Conservation (phyloP, 2,113 vertebrate genomes). For the Seriola quinqueradiata region DNA sequence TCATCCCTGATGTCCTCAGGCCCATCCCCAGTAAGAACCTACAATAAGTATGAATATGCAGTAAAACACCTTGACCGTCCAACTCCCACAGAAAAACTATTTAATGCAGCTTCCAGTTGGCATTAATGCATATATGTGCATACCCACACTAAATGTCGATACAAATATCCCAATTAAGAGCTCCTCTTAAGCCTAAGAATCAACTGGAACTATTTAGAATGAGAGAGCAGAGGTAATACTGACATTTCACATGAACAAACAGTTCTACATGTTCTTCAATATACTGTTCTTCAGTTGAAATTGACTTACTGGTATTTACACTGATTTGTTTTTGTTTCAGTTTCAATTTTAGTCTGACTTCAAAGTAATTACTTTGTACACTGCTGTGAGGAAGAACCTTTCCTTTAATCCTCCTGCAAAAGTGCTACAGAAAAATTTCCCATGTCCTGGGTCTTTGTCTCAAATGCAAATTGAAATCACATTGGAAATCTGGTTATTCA, state of each 20-base stretch:
- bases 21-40: slow-evolving; percentile 93
- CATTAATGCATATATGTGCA: background rate
- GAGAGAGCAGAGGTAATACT: background rate
- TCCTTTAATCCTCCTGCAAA: background rate
- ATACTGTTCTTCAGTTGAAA: background rate
- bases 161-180: background rate
- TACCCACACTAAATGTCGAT: background rate
- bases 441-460: background rate
- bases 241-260: background rate
- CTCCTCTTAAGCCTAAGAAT: background rate
- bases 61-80: background rate
- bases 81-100: background rate
- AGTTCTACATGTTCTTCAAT: background rate
- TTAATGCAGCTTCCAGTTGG: background rate
- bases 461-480: background rate
- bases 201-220: background rate
- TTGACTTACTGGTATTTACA: background rate
- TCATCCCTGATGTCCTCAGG: slow-evolving; percentile 93
- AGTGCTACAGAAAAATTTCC: background rate
- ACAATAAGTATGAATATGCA: background rate
- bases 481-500: background rate
- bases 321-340: background rate
- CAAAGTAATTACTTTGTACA: background rate
- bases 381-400: background rate
- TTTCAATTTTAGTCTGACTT: slow-evolving; percentile 22